Evolutionary conservation across 2,797 vertebrate species (phyloP), one percentile per base, ranked within the genome.

Genomic region (Chaunax sp.): DNA sequence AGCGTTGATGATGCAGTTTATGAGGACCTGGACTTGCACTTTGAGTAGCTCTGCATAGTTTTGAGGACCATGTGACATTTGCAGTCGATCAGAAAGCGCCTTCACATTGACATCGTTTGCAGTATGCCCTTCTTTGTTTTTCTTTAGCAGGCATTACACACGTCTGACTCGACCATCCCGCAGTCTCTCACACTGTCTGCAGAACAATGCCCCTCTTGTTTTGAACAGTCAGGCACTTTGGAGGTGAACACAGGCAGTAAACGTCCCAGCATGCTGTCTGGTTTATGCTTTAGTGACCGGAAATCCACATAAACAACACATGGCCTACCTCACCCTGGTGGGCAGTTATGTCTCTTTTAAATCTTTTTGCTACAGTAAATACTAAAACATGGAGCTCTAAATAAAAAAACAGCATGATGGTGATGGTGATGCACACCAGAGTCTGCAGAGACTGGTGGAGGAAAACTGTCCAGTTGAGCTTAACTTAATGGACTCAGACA

Each of bases 261-360:
- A 49, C 50, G 73, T 54, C 72, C 40, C 63, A 62, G 70, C 71
- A 62, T 44, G 65, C 63, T 19, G 78, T 83, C 82, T 85, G 73
- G 45, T 76, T 86, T 80, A 33, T 64, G 77, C 70, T 35, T 47
- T 72, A 72, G 74, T 23, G 18, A 53, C 41, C 63, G 45, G 81
- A 87, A 87, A 77, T 50, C 72, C 75, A 80, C 78, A 87, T 85
- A 81, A 91, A 90, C 89, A 89, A 80, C 20, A 62, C 50, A 51
- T 53, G 63, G 30, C 56, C 46, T 43, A 23, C 41, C 19, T 76
- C 41, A 41, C 65, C 56, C 61, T 18, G 38, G 22, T 9, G 64
- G 49, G 57, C 73, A 15, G 61, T 60, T 41, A 56, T 19, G 19
- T 54, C 6, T 41, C 41, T 2, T 44, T 41, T 47, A 46, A 73